These are phyloP conservation scores for Craniophora ligustri DNA, from an alignment of 2,888 invertebrate genomes.

Conservation along the genomic window DNA sequence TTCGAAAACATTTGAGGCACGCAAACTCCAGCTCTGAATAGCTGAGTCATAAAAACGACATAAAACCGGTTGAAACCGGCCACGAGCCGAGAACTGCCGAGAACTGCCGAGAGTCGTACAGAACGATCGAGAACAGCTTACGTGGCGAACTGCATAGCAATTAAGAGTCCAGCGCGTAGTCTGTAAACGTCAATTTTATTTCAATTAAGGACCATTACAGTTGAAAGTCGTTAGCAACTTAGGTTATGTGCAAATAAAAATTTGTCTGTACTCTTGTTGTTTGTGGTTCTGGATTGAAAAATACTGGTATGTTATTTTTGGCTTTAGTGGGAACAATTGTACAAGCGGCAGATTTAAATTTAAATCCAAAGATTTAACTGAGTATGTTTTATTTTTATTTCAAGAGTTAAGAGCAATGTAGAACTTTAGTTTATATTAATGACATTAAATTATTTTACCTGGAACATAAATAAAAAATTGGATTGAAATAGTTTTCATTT, in stretches of 20 bases:
- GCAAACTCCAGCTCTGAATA: conserved; percentile 48
- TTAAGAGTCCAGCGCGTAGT: conserved; percentile 60
- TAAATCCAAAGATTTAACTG: too few species aligned
- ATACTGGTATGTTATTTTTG: too few species aligned
- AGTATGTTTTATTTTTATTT: too few species aligned
- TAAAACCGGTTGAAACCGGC: conserved; percentile 55
- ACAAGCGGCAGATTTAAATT: too few species aligned
- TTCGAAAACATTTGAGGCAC: conserved; percentile 55
- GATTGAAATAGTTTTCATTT: too few species aligned
- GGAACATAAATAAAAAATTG: too few species aligned
- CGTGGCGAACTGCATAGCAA: conserved; percentile 69
- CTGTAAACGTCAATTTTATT: conserved; percentile 73
- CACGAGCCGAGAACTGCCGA: conserved; percentile 43
- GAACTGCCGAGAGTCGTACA: conserved; percentile 40
- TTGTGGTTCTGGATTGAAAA: conserved; percentile 27
- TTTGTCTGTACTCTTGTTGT: conserved; percentile 30
- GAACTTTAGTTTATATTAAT: too few species aligned
- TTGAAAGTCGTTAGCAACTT: conserved; percentile 62
- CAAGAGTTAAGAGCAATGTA: too few species aligned
- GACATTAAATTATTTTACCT: too few species aligned
- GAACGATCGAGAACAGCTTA: conserved; percentile 59
- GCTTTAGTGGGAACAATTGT: too few species aligned
- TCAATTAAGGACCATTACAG: conserved; percentile 69
- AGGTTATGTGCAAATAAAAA: conserved; percentile 55
- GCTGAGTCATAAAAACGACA: conserved; percentile 59